Conservation (phyloP, 2,797 vertebrate species). For the Centroberyx gerrardi region DNA sequence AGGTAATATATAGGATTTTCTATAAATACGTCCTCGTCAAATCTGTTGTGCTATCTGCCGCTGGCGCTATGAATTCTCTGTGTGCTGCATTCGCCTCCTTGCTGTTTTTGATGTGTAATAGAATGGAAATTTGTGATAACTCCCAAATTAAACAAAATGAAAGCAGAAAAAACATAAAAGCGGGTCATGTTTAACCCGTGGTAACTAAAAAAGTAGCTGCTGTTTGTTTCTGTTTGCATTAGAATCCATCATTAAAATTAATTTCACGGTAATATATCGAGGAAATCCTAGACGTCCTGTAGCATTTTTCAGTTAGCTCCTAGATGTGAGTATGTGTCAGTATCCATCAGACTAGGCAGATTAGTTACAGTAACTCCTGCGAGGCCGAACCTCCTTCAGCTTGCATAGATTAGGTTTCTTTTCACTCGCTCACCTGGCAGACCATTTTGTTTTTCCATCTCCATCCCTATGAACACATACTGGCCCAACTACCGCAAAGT, state of each 20-base stretch:
- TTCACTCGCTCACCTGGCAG: conserved; percentile 3
- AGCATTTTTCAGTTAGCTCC: background rate
- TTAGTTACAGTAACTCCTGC: background rate
- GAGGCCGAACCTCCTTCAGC: conserved; percentile 2
- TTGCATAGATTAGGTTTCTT: conserved; percentile 48
- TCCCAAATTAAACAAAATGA: background rate
- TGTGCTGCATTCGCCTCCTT: background rate
- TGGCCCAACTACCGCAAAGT: background rate
- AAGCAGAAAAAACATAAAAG: background rate
- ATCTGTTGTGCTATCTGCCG: conserved; percentile 18
- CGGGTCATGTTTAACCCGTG: background rate
- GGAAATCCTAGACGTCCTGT: background rate
- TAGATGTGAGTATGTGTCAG: background rate
- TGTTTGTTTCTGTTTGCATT: background rate
- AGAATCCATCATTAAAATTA: background rate
- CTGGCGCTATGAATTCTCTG: background rate
- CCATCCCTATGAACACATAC: too few relatives aligned
- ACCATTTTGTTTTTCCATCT: background rate
- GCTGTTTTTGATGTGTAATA: background rate
- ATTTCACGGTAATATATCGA: background rate
- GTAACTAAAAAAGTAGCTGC: background rate
- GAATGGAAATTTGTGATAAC: background rate
- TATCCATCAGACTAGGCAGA: background rate
- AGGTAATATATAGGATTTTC: background rate
- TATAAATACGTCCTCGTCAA: background rate